Evolutionary conservation across 2,797 vertebrate species (phyloP), one percentile per base, ranked within the genome.

Genomic region (Aotus griseimembra): DNA sequence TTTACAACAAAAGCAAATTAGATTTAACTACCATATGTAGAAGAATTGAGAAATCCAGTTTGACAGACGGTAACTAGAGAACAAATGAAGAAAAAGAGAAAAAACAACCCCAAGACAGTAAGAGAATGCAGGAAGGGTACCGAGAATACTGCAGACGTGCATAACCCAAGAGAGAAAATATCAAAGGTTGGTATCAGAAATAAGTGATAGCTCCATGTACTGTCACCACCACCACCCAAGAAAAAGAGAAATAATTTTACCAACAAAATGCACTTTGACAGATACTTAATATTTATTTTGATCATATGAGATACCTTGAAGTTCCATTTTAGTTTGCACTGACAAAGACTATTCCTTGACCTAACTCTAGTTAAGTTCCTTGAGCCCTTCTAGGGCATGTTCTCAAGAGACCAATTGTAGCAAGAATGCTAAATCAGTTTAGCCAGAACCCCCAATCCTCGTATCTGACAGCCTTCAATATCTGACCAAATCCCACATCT

Each of bases 1-100:
- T 83, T 94, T 87, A 95, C 5, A 86, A 83, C 72, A 85, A 84
- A 96, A 67, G 61, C 33, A 93, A 85, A 61, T 41, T 58, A 4
- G 7, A 91, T 80, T 64, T 81, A 84, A 75, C 5, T 55, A 93
- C 87, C 5, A 72, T 77, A 90, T 64, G 67, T 22, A 92, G 46
- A 95, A 96, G 48, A 91, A 86, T 3, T 82, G 1, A 50, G 44
- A 88, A 84, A 92, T 86, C 26, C 19, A 30, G 1, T 41, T 79
- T 93, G 72, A 89, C 44, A 97, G 90, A 72, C 48, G 67, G 39
- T 39, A 92, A 88, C 55, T 67, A 76, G 13, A 80, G 82, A 70
- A 73, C 6, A 82, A 85, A 82, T 4, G 46, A 67, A 90, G 36
- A 15, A 83, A 82, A 92, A 55, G 4, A 52, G 13, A 72, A 72